A percentile compares a stretch with the other conserved stretches of the same genome.
Evolutionary conservation across 2,888 invertebrate genomes (phyloP).

Genomic region (Drosophila gaucha): DNA sequence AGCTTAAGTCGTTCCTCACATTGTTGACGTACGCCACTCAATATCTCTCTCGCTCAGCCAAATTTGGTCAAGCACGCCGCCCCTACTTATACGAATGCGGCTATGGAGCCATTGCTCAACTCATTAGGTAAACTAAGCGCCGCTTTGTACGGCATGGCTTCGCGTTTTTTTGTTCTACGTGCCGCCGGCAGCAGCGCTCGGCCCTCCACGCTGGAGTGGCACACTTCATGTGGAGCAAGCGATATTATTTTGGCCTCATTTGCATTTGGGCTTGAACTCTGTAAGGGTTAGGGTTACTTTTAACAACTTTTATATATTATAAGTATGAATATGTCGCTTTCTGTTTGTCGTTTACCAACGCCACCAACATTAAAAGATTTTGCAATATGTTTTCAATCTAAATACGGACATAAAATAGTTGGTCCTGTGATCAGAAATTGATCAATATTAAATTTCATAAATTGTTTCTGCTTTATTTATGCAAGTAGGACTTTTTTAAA

Average conservation of each 20-base stretch:
- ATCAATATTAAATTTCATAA: too few relatives aligned
- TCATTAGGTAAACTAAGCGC: conserved; percentile 72
- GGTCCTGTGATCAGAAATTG: too few relatives aligned
- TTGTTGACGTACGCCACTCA: conserved; percentile 29
- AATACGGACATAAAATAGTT: too few relatives aligned
- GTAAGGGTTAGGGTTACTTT: background rate
- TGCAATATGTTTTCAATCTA: too few relatives aligned
- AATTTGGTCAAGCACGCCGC: conserved; percentile 75
- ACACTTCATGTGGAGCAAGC: conserved; percentile 43
- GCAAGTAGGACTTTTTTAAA: too few relatives aligned
- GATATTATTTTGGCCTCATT: conserved; percentile 43
- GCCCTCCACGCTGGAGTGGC: conserved; percentile 27
- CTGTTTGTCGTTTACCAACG: background rate
- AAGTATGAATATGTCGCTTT: background rate
- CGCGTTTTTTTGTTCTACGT: conserved; percentile 54
- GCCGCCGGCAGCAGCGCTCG: conserved; percentile 30
- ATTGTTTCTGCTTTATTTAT: too few relatives aligned
- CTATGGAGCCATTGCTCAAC: conserved; percentile 17
- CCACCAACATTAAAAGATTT: too few relatives aligned
- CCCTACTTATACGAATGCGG: conserved; percentile 61
- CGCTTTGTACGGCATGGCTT: conserved; percentile 36
- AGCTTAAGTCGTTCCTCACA: conserved; percentile 45
- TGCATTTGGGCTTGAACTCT: background rate
- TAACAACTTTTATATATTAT: too few relatives aligned
- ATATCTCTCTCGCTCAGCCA: conserved; percentile 49